phyloP scores from a whole-genome alignment of 1,140 invertebrate genomes.

The Plodia interpunctella region DNA sequence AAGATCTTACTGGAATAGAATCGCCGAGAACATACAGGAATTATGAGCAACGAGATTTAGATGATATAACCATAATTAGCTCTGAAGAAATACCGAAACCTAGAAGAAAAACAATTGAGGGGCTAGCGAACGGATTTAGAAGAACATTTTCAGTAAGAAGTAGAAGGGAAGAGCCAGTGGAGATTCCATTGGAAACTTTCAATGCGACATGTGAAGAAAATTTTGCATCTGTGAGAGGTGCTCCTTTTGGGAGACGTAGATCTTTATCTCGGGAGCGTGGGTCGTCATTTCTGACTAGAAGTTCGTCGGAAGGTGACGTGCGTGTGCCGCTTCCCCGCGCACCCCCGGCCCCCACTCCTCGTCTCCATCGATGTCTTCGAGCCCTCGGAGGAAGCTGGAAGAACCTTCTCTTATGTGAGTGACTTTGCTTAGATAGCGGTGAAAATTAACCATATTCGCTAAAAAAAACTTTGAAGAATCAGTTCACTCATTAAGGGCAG shows the following conservation, averaged over 20 bases:
- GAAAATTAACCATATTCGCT: not conserved
- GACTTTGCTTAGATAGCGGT: slow-evolving; percentile 14
- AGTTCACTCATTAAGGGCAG: slow-evolving; percentile 52
- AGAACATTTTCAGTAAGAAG: slow-evolving; percentile 65
- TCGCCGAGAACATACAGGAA: slow-evolving; percentile 35
- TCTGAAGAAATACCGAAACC: slow-evolving; percentile 69
- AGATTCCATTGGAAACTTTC: slow-evolving; percentile 66
- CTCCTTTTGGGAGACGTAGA: slow-evolving; percentile 63
- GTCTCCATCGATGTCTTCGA: slow-evolving; percentile 79
- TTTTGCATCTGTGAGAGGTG: slow-evolving; percentile 69
- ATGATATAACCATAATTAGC: slow-evolving; percentile 72
- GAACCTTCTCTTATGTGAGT: slow-evolving; percentile 82
- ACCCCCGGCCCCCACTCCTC: slow-evolving; percentile 61
- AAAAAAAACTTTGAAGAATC: slow-evolving; percentile 46
- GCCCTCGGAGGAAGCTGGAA: slow-evolving; percentile 81
- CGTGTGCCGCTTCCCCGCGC: slow-evolving; percentile 50
- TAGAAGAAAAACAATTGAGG: slow-evolving; percentile 64
- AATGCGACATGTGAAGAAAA: slow-evolving; percentile 54
- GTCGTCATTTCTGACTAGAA: slow-evolving; percentile 62
- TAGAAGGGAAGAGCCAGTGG: slow-evolving; percentile 52
- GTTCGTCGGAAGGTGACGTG: slow-evolving; percentile 76
- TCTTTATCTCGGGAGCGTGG: slow-evolving; percentile 59
- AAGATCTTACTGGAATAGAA: slow-evolving; percentile 60
- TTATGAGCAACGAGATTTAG: slow-evolving; percentile 48
- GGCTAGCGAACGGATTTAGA: slow-evolving; percentile 58